Conservation (phyloP, 2,113 vertebrate species). For the Tichodroma muraria region DNA sequence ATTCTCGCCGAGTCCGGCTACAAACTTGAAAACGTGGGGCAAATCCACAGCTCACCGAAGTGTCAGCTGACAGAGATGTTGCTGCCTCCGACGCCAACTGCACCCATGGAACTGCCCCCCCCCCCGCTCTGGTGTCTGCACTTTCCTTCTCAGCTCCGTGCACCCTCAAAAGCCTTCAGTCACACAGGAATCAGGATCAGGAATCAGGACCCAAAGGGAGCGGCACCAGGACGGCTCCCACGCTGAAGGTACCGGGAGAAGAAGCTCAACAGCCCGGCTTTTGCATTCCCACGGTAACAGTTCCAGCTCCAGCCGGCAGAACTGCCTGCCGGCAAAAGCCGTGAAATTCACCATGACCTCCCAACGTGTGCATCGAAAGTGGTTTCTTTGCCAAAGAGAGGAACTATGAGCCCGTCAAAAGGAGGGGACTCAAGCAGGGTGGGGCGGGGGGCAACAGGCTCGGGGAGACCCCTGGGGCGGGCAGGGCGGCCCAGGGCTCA, state of each 20-base stretch:
- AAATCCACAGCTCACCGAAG: too few species aligned
- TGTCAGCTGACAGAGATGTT: too few species aligned
- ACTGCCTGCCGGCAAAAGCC: neutral
- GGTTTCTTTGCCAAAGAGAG: neutral
- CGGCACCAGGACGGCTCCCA: neutral
- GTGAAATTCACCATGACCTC: neutral
- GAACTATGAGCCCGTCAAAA: neutral
- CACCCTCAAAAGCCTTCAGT: neutral
- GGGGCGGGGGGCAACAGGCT: too few species aligned
- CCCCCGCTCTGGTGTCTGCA: accelerated
- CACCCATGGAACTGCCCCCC: too few species aligned
- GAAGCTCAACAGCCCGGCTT: neutral
- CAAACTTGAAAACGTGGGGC: too few species aligned
- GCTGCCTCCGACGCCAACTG: too few species aligned
- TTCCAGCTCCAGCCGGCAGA: neutral
- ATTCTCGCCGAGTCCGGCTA: too few species aligned
- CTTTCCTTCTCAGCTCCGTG: neutral
- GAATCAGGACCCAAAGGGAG: neutral
- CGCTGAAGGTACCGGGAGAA: too few species aligned
- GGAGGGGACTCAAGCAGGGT: too few species aligned
- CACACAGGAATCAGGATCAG: too few species aligned
- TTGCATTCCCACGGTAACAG: too few species aligned
- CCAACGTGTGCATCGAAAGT: neutral
- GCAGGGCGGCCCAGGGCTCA: neutral
- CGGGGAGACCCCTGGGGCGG: neutral